A percentile compares a stretch with the other conserved stretches of the same genome.
These are phyloP conservation scores for Spondyliosoma cantharus DNA, from an alignment of 2,797 vertebrate species.

Conservation along the genomic window DNA sequence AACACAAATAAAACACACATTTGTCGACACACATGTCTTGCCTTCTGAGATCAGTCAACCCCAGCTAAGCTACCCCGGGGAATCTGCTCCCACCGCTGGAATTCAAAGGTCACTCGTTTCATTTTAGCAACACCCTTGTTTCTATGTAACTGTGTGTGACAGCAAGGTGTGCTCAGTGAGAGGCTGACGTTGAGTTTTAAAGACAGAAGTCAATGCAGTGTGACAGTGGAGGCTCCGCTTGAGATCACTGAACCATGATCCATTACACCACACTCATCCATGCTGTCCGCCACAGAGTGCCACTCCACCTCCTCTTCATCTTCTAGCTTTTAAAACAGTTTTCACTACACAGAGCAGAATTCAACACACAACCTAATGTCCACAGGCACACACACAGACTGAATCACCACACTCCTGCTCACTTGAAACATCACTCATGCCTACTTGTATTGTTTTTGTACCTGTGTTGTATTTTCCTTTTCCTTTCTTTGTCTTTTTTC, in stretches of 20 bases:
- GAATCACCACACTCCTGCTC: neutral
- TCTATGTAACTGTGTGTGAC: conserved; percentile 34
- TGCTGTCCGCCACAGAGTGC: neutral
- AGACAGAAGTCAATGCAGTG: conserved; percentile 37
- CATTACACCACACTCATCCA: neutral
- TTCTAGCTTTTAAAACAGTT: conserved; percentile 8
- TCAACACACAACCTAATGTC: neutral
- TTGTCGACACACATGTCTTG: conserved; percentile 5
- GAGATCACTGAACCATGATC: conserved; percentile 37
- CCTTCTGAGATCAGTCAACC: conserved; percentile 1
- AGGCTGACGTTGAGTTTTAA: conserved; percentile 41
- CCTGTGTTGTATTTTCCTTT: too few species aligned
- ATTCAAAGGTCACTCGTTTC: conserved; percentile 56
- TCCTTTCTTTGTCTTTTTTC: too few species aligned
- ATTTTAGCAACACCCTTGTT: conserved; percentile 20
- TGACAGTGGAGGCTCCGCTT: conserved; percentile 21
- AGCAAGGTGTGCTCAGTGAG: conserved; percentile 34
- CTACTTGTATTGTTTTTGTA: too few species aligned
- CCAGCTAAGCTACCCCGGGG: conserved; percentile 1
- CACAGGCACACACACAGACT: neutral
- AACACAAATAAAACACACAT: conserved; percentile 25
- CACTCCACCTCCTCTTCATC: conserved; percentile 19
- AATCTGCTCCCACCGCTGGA: neutral
- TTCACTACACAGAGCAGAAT: neutral
- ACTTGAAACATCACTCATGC: neutral